Conservation (phyloP, 2,888 invertebrate genomes). For the Crematogaster levior region DNA sequence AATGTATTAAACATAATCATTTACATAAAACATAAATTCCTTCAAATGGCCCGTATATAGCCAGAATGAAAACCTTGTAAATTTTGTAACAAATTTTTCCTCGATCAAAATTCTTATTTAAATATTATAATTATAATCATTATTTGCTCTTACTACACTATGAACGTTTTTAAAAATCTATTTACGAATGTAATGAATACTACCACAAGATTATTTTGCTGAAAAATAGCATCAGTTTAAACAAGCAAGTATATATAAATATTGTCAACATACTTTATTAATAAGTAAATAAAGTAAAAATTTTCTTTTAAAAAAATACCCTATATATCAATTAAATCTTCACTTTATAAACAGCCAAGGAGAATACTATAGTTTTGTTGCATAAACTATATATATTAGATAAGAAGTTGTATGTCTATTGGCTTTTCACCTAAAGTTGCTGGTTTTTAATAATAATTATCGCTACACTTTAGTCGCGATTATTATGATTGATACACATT, state of each 20-base stretch:
- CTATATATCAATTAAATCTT: constrained; percentile 40
- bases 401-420: constrained; percentile 66
- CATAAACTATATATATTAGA: constrained; percentile 63
- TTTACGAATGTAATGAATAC: no score
- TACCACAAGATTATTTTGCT: constrained; percentile 27
- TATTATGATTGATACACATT: constrained; percentile 32
- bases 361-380: constrained; percentile 67
- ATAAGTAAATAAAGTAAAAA: constrained; percentile 25
- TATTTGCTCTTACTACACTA: constrained; percentile 66
- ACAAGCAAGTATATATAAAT: constrained; percentile 38
- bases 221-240: constrained; percentile 30
- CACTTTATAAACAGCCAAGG: constrained; percentile 56
- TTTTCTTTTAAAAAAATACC: constrained; percentile 33
- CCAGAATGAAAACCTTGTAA: background rate
- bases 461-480: constrained; percentile 42
- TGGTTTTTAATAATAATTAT: constrained; percentile 73
- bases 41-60: background rate
- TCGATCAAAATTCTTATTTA: background rate
- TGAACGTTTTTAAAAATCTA: no score
- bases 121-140: constrained; percentile 41
- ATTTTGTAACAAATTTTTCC: background rate
- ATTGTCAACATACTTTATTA: constrained; percentile 49
- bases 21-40: no score
- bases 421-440: constrained; percentile 77
- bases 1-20: constrained; percentile 47